Percentiles rank a stretch among this genome's conserved stretches.
Conservation (phyloP, 2,113 vertebrate genomes). For the Ictalurus furcatus region DNA sequence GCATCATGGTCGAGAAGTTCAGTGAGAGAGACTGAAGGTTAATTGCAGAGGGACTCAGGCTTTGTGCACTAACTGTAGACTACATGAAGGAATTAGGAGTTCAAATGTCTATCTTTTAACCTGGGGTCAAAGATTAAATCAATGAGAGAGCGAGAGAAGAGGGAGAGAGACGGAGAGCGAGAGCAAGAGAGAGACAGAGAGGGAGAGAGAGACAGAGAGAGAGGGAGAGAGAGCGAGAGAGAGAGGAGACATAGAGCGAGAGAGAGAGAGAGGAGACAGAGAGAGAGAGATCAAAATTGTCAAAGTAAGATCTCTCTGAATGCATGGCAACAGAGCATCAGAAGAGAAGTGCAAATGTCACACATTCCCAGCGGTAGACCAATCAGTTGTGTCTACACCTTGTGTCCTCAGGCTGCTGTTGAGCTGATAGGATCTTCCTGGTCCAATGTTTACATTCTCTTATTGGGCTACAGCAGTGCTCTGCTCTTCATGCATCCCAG, state of each 20-base stretch:
- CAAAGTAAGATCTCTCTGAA: slow-evolving; percentile 16
- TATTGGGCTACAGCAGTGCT: not conserved
- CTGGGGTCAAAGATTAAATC: slow-evolving; percentile 42
- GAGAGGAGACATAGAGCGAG: not conserved
- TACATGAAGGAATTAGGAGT: slow-evolving; percentile 37
- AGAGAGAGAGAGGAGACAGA: not conserved
- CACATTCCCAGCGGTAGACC: not conserved
- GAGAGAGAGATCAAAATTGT: slow-evolving; percentile 12
- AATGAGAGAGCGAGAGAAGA: slow-evolving; percentile 8
- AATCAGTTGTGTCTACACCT: slow-evolving; percentile 18
- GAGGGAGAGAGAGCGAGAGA: not conserved
- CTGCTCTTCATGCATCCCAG: slow-evolving; percentile 34
- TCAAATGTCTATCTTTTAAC: slow-evolving; percentile 45
- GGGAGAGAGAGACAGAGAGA: too few species aligned
- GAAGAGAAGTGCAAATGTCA: slow-evolving; percentile 39
- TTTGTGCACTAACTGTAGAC: slow-evolving; percentile 34
- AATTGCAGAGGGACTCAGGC: slow-evolving; percentile 41
- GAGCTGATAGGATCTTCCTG: slow-evolving; percentile 22
- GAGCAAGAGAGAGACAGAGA: not conserved
- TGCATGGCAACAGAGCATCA: slow-evolving; percentile 23
- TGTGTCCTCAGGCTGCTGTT: slow-evolving; percentile 6
- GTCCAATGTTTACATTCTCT: slow-evolving; percentile 34
- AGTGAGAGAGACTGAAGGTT: slow-evolving; percentile 39
- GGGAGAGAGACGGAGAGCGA: not conserved
- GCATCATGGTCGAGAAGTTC: slow-evolving; percentile 20